Evolutionary conservation across 2,888 invertebrate species (phyloP).

Genomic region (Tupiocoris notatus): DNA sequence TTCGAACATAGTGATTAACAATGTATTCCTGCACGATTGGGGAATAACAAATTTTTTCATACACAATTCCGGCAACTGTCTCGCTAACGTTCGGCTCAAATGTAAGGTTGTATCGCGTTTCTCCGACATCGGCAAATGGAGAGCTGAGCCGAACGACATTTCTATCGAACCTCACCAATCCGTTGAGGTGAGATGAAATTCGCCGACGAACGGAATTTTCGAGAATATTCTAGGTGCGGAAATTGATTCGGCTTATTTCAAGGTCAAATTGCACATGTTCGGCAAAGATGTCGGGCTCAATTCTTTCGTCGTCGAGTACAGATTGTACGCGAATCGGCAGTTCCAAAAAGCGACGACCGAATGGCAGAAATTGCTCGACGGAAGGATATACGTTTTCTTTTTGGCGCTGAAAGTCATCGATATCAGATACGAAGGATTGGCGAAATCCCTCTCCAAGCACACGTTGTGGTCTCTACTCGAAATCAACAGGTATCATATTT

Average conservation of each 20-base stretch:
- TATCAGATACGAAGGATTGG: slow-evolving; percentile 27
- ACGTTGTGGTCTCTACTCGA: slow-evolving; percentile 15
- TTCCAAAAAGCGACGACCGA: not conserved
- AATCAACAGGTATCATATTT: slow-evolving; percentile 33
- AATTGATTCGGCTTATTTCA: too few species aligned
- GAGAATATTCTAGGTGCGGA: too few species aligned
- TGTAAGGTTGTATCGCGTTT: not conserved
- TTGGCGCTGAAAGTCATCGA: slow-evolving; percentile 10
- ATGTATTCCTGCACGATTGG: not conserved
- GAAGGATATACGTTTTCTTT: slow-evolving; percentile 1
- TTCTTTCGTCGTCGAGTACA: not conserved
- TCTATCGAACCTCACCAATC: not conserved
- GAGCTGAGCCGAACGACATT: not conserved
- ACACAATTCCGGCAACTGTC: not conserved
- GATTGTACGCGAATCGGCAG: not conserved
- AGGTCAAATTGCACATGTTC: slow-evolving; percentile 2
- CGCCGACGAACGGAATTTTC: too few species aligned
- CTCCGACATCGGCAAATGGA: slow-evolving; percentile 6
- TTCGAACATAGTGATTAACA: not conserved
- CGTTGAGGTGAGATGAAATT: slow-evolving; percentile 1
- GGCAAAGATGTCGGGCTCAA: not conserved
- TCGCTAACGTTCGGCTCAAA: not conserved
- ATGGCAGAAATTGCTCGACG: not conserved
- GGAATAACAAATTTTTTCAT: not conserved
- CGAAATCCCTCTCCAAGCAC: slow-evolving; percentile 16